phyloP scores from a whole-genome alignment of 2,888 invertebrate species.

The Spodoptera littoralis region DNA sequence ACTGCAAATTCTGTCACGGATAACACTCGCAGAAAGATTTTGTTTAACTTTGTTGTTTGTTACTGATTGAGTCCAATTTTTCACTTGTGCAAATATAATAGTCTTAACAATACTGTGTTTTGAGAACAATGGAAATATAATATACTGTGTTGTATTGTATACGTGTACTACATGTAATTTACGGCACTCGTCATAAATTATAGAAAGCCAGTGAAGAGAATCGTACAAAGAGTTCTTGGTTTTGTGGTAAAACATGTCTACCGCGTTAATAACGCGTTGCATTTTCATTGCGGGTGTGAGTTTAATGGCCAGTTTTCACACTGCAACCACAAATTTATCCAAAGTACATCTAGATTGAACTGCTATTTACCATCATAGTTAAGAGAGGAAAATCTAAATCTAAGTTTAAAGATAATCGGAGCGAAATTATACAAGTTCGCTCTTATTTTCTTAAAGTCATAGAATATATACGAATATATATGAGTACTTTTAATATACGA shows the following conservation, averaged over 20 bases:
- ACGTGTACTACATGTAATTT: not conserved
- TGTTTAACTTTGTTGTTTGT: constrained; percentile 14
- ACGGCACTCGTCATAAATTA: not conserved
- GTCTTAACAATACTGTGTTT: constrained; percentile 8
- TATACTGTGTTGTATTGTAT: constrained; percentile 1
- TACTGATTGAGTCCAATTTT: constrained; percentile 21
- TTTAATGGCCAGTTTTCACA: constrained; percentile 20
- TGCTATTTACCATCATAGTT: constrained; percentile 1
- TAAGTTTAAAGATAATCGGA: not conserved
- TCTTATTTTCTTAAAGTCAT: no score
- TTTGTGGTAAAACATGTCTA: constrained; percentile 10
- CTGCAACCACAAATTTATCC: constrained; percentile 24
- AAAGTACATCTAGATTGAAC: constrained; percentile 16
- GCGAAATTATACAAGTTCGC: no score
- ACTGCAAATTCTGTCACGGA: no score
- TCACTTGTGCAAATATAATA: constrained; percentile 44
- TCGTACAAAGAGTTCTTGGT: not conserved
- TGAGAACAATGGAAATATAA: constrained; percentile 25
- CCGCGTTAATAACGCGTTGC: constrained; percentile 2
- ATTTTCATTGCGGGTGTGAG: constrained; percentile 16
- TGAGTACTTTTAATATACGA: no score
- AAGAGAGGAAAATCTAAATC: not conserved
- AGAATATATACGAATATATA: no score
- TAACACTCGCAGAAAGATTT: no score
- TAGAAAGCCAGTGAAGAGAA: not conserved